Base-by-base conservation (phyloP, 1,140 invertebrate species). In the Subanguina moxae region DNA sequence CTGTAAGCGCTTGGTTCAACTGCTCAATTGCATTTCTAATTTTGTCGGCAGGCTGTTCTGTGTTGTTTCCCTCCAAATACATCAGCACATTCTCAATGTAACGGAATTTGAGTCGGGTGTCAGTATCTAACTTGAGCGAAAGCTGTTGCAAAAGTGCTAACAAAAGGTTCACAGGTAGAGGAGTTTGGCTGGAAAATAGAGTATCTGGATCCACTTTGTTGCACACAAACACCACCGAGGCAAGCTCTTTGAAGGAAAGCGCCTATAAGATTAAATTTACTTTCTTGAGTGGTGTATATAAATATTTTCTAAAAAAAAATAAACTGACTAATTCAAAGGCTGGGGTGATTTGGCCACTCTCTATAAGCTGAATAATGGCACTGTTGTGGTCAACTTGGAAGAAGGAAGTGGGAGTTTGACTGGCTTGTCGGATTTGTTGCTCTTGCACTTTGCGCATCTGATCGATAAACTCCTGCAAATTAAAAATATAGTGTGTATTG, bases 141-240 rank as follows among this genome's bases (percentile, higher is more conserved):
- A 70, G 38, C 27, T 67, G 46, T 19, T 46, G 27, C 15, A 70
- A 30, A 43, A 70, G 25, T 28, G 27, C 48, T 17, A 46, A 62
- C 38, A 70, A 43, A n/a, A 64, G 11, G 48, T 27, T 23, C 23
- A 58, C 38, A 19, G 68, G 63, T 21, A 70, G 23, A 11, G 68
- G 67, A 1, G 66, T 38, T 56, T 58, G 30, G 7, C 32, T 27
- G 38, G 64, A 61, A 23, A 71, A 71, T 30, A 70, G 64, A 1
- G 43, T 64, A 28, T 71, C 69, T 46, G 69, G 69, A 32, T 71
- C 68, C 15, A 71, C 67, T 52, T 71, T 74, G 48, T 62, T 70
- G 57, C 69, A 71, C 27, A 71, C 57, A 46, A 71, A 68, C n/a
- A 52, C 57, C 19, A 71, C 21, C 5, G 57, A 43, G 25, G 48